Percentiles rank a stretch among this genome's conserved stretches.
These are phyloP conservation scores for Thereva unica DNA, from an alignment of 2,888 invertebrate genomes.

Conservation along the genomic window DNA sequence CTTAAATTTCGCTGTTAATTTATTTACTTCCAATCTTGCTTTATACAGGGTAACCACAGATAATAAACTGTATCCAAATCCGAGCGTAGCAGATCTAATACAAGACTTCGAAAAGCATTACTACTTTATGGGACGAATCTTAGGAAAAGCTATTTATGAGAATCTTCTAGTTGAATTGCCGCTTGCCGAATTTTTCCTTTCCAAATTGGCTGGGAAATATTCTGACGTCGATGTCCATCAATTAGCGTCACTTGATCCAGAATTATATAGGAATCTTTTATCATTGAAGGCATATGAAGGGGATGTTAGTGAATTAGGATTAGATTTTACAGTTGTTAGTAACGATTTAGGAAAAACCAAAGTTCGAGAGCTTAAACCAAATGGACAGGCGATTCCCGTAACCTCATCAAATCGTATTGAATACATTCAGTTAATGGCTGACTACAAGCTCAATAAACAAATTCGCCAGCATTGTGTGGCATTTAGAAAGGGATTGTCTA, in stretches of 20 bases:
- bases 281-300: slow-evolving; percentile 82
- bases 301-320: slow-evolving; percentile 83
- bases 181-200: slow-evolving; percentile 93
- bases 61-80: slow-evolving; percentile 94
- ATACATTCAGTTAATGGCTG: slow-evolving; percentile 94
- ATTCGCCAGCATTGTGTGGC: slow-evolving; percentile 83
- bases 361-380: slow-evolving; percentile 88
- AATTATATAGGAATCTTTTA: slow-evolving; percentile 86
- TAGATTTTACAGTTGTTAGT: slow-evolving; percentile 91
- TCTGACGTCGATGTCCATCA: slow-evolving; percentile 85
- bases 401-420: slow-evolving; percentile 92
- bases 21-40: slow-evolving; percentile 3
- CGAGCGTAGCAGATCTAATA: slow-evolving; percentile 83
- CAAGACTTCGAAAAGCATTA: slow-evolving; percentile 88
- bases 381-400: slow-evolving; percentile 88
- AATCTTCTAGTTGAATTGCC: slow-evolving; percentile 93
- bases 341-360: slow-evolving; percentile 88
- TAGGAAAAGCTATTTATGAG: slow-evolving; percentile 95
- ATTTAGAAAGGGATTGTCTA: slow-evolving; percentile 86
- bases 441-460: slow-evolving; percentile 93
- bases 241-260: slow-evolving; percentile 84
- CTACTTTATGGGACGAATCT: slow-evolving; percentile 89
- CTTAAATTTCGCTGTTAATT: slow-evolving; percentile 37
- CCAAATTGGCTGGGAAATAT: slow-evolving; percentile 78
- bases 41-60: slow-evolving; percentile 74